Conservation (phyloP, 1,140 invertebrate genomes). For the Lepidurus apus region DNA sequence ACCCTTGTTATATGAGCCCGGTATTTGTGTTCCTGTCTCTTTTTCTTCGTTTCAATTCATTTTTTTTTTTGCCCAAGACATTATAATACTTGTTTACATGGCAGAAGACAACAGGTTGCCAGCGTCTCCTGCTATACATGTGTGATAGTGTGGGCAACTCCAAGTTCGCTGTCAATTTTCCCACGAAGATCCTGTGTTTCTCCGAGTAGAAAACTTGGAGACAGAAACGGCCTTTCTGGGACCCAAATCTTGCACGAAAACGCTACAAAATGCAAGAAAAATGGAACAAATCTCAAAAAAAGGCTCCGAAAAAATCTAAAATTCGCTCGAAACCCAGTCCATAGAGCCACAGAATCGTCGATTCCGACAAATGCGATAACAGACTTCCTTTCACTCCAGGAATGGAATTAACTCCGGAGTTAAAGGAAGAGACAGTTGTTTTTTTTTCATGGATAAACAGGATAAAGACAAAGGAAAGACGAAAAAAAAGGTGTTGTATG, state of each 20-base stretch:
- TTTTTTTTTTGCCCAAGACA: background rate
- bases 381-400: too few relatives aligned
- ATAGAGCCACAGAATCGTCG: too few relatives aligned
- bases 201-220: background rate
- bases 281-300: background rate
- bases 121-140: background rate
- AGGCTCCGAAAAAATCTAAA: background rate
- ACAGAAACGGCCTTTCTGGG: background rate
- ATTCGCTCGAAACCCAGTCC: too few relatives aligned
- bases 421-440: too few relatives aligned
- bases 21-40: background rate
- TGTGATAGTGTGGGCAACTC: background rate
- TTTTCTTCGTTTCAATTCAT: background rate
- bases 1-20: background rate
- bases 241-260: background rate
- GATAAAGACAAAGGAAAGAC: background rate
- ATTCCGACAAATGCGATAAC: too few relatives aligned
- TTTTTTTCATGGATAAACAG: too few relatives aligned
- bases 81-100: background rate
- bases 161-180: background rate
- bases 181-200: constrained; percentile 6
- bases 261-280: background rate
- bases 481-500: background rate
- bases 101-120: background rate
- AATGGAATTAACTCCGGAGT: too few relatives aligned